These are phyloP conservation scores for Trogon surrucura DNA, from an alignment of 2,113 vertebrate species.

Conservation along the genomic window DNA sequence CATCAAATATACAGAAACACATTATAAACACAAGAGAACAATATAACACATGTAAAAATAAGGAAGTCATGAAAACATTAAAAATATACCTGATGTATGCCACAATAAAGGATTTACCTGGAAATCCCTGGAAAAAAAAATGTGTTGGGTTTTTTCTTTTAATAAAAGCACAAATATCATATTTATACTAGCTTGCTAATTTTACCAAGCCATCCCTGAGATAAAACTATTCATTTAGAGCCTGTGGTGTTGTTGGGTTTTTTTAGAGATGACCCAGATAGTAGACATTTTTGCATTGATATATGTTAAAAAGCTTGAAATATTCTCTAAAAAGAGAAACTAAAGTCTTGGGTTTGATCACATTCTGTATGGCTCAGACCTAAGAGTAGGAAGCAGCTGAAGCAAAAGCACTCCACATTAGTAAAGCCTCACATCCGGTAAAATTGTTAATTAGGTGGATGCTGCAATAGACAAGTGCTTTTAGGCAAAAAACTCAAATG, in stretches of 20 bases:
- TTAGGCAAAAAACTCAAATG: accelerated
- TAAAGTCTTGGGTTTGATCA: background rate
- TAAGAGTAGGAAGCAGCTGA: background rate
- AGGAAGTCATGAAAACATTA: background rate
- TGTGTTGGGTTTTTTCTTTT: too few relatives aligned
- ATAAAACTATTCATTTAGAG: background rate
- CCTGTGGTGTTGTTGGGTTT: background rate
- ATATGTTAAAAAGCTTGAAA: background rate
- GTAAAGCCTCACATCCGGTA: background rate
- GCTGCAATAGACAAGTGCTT: background rate
- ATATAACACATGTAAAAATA: background rate
- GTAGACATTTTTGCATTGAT: background rate
- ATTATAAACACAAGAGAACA: background rate
- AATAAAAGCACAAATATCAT: background rate
- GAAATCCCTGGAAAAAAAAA: background rate
- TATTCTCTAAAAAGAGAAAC: background rate
- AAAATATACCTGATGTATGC: background rate
- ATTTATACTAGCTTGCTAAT: background rate
- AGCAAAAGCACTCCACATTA: background rate
- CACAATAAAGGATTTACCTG: background rate
- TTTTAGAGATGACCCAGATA: background rate
- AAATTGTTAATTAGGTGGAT: background rate
- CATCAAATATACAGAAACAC: background rate
- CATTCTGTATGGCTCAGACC: background rate
- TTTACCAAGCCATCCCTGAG: background rate